These are phyloP conservation scores for Leucoraja erinaceus DNA, from an alignment of 2,113 vertebrate species.

Conservation along the genomic window DNA sequence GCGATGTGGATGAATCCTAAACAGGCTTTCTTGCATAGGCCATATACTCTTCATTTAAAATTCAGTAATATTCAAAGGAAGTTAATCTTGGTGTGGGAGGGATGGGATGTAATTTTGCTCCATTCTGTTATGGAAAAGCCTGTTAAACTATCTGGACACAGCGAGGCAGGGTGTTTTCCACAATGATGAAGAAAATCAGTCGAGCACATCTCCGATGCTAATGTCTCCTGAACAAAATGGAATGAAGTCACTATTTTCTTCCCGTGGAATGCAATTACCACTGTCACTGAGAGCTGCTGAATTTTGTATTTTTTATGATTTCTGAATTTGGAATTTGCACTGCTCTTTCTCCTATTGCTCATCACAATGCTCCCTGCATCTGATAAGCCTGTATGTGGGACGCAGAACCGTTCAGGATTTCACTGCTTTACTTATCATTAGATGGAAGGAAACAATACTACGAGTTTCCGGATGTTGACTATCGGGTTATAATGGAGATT, in stretches of 20 bases:
- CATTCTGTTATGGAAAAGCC: neutral
- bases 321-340: slow-evolving; percentile 23
- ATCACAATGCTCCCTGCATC: neutral
- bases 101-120: neutral
- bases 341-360: neutral
- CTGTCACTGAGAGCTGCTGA: slow-evolving; percentile 2
- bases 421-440: too few relatives aligned
- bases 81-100: neutral
- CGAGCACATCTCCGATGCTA: slow-evolving; percentile 28
- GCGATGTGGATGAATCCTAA: too few relatives aligned
- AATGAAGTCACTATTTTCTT: slow-evolving; percentile 12
- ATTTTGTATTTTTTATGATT: slow-evolving; percentile 35
- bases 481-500: too few relatives aligned
- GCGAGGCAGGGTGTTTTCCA: neutral
- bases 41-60: neutral
- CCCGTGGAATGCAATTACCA: slow-evolving; percentile 18
- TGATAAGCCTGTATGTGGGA: neutral
- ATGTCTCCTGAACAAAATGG: slow-evolving; percentile 22
- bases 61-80: neutral
- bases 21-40: too few relatives aligned
- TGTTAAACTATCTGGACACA: neutral
- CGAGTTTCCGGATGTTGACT: too few relatives aligned
- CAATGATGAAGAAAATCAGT: neutral
- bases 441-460: too few relatives aligned
- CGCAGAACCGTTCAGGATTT: neutral